Evolutionary conservation across 1,140 invertebrate species (phyloP).

Genomic region (Diachasmimorpha longicaudata): DNA sequence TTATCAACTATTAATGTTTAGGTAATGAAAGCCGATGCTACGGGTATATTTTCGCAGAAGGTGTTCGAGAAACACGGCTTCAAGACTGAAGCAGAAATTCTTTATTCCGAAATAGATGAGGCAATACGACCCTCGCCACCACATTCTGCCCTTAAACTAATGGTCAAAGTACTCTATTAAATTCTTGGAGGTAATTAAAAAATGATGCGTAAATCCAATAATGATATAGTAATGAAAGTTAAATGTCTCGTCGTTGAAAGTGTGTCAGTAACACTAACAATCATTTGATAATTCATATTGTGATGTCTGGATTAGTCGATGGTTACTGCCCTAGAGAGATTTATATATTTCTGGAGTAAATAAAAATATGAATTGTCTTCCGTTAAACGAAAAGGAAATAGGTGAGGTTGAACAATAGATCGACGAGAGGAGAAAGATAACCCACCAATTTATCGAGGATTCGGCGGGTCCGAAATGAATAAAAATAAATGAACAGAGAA

Average conservation of each 20-base stretch:
- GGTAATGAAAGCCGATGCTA: conserved; percentile 80
- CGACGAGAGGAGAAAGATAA: too few species aligned
- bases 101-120: conserved; percentile 70
- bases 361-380: not conserved
- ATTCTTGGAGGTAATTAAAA: not conserved
- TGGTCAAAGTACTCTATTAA: conserved; percentile 62
- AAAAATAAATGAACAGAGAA: not conserved
- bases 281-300: conserved; percentile 26
- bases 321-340: conserved; percentile 8
- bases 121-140: conserved; percentile 66
- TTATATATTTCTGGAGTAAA: not conserved
- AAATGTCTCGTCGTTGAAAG: conserved; percentile 47
- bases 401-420: not conserved
- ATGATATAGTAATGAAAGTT: conserved; percentile 33
- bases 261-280: conserved; percentile 54
- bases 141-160: conserved; percentile 70
- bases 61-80: conserved; percentile 73
- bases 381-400: not conserved
- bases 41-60: conserved; percentile 78
- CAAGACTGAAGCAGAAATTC: conserved; percentile 67
- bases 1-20: conserved; percentile 48
- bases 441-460: not conserved
- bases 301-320: not conserved
- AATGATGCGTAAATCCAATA: conserved; percentile 9
- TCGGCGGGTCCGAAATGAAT: conserved; percentile 4